Evolutionary conservation across 1,140 invertebrate genomes (phyloP), one percentile per base, ranked within the genome.

Genomic region (Diplogasteroides magnus): DNA sequence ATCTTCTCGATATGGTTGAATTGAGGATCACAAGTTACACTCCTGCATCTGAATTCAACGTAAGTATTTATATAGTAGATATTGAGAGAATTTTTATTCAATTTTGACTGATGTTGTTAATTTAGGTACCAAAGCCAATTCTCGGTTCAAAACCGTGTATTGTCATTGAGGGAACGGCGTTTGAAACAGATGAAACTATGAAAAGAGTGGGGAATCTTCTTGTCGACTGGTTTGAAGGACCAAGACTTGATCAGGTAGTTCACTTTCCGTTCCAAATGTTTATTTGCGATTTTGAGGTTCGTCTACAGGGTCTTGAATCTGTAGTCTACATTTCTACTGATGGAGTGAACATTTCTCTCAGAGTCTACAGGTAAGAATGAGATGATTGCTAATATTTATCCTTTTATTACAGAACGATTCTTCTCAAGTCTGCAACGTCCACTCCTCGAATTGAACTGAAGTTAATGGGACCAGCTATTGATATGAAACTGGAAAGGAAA

Each of bases 1-100:
- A 90, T 61, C 83, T 98, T 29, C 85, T 98, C 56, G 96, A 98
- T 82, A 97, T 98, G 92, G 88, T 94, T 76, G 96, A 99, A 86
- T 87, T 99, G 71, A 91, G 92, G 26, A 87, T 97, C 23, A 90
- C 91, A 72, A 88, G 90, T 59, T 96, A 89, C 80, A 89, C 89
- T 84, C 85, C 88, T 13, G 86, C 96, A 79, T 83, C 87, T 59
- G 90, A 91, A 32, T 93, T 95, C 76, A 89, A 90, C 80, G 86
- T 87, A 76, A 73, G 77, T 23, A 55, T 64, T 0, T 31, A 31
- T 6, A 11, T 19, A 14, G 31, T 67, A 58, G 15, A 6, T 23
- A 19, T 27, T n/a, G n/a, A n/a, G n/a, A n/a, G n/a, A n/a, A n/a
- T n/a, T n/a, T n/a, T n/a, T n/a, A n/a, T n/a, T n/a, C n/a, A n/a